phyloP scores from a whole-genome alignment of 2,797 vertebrate species.

The Tangara arthus region DNA sequence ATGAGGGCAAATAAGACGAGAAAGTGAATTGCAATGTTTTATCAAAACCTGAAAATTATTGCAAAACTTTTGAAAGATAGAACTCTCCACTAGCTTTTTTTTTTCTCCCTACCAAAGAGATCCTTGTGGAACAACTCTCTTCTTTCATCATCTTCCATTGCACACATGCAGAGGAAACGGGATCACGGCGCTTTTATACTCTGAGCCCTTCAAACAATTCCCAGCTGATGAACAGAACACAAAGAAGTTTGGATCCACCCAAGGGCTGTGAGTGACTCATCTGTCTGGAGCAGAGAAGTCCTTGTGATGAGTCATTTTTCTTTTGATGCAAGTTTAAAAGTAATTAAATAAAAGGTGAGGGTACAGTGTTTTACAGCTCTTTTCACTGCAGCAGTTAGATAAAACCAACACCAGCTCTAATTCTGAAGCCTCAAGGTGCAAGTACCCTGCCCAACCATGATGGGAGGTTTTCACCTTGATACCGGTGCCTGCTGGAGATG shows the following conservation, averaged over 20 bases:
- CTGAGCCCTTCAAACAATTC: not conserved
- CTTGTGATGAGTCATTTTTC: constrained; percentile 19
- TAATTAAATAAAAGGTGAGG: constrained; percentile 19
- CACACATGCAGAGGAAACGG: not conserved
- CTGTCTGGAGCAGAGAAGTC: not conserved
- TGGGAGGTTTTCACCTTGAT: not conserved
- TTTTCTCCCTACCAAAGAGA: not conserved
- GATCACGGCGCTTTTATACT: not conserved
- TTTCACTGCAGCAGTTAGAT: not conserved
- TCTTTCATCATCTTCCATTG: not conserved
- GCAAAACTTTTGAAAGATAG: not conserved
- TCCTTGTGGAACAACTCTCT: not conserved
- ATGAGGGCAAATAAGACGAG: not conserved
- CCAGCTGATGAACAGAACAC: not conserved
- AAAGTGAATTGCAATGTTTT: not conserved
- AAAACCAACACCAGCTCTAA: not conserved
- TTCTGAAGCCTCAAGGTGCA: not conserved
- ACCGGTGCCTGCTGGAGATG: not conserved
- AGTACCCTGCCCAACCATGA: not conserved
- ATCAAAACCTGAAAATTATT: not conserved
- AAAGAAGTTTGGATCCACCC: not conserved
- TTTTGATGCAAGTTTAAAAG: constrained; percentile 13
- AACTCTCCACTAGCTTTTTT: not conserved
- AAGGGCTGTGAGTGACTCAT: not conserved
- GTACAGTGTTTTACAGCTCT: not conserved